Evolutionary conservation across 2,797 vertebrate genomes (phyloP).

Genomic region (Aselliscus stoliczkanus): DNA sequence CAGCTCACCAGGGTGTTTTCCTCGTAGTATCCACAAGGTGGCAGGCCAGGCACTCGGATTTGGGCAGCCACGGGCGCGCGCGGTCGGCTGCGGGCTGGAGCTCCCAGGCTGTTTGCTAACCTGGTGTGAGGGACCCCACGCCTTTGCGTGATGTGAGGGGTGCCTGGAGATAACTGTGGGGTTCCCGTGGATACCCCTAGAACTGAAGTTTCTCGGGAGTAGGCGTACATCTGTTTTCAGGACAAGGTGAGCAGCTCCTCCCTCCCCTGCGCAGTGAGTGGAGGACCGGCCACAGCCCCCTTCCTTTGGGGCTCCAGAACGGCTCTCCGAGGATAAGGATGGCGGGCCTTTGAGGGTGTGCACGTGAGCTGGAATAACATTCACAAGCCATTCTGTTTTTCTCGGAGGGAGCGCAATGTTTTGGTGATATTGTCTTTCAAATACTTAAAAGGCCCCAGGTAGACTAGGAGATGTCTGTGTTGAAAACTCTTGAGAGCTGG

Average conservation of each 20-base stretch:
- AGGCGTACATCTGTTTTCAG: neutral
- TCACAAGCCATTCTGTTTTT: neutral
- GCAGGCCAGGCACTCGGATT: constrained; percentile 75
- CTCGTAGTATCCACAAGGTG: constrained; percentile 68
- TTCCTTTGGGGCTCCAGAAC: neutral
- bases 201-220: neutral
- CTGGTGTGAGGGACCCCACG: neutral
- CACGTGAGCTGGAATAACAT: neutral
- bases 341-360: neutral
- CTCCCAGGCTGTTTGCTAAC: neutral
- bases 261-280: accelerated
- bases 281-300: accelerated
- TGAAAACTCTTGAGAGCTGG: neutral
- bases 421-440: neutral
- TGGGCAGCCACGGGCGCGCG: neutral
- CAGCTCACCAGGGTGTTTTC: neutral
- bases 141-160: neutral
- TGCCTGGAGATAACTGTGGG: neutral
- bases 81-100: neutral
- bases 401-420: neutral
- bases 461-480: neutral
- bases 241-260: neutral
- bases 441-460: neutral
- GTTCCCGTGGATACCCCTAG: neutral
- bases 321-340: neutral